These are phyloP conservation scores for Cancer borealis DNA, from an alignment of 2,888 invertebrate genomes.

Conservation along the genomic window DNA sequence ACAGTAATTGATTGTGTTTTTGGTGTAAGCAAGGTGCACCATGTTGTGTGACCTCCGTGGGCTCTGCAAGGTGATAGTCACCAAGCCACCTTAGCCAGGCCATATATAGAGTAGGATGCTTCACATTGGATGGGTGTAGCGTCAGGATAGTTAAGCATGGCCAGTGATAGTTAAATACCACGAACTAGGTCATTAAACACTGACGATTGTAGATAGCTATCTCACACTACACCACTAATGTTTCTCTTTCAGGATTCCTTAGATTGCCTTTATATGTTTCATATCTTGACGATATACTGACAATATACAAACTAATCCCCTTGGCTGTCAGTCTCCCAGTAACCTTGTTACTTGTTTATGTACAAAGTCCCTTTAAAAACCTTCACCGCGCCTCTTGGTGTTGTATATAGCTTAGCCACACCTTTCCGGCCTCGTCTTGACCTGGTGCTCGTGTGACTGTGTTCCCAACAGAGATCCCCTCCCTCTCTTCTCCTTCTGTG, in stretches of 20 bases:
- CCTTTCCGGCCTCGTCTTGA: slow-evolving; percentile 22
- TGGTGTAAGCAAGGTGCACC: neutral
- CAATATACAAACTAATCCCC: slow-evolving; percentile 45
- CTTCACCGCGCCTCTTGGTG: neutral
- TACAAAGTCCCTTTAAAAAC: slow-evolving; percentile 19
- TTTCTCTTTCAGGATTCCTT: slow-evolving; percentile 34
- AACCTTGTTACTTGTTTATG: slow-evolving; percentile 23
- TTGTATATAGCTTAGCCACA: slow-evolving; percentile 12
- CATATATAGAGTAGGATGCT: slow-evolving; percentile 25
- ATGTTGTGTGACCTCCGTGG: neutral
- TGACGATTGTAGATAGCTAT: slow-evolving; percentile 14
- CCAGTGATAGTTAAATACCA: neutral
- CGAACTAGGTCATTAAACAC: slow-evolving; percentile 13
- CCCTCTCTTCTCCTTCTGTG: slow-evolving; percentile 62
- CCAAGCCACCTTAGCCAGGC: neutral
- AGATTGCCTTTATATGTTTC: slow-evolving; percentile 13
- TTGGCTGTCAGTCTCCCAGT: slow-evolving; percentile 14
- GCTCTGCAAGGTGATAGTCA: neutral
- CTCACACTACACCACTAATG: neutral
- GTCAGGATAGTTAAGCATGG: slow-evolving; percentile 30
- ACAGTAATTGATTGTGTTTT: neutral
- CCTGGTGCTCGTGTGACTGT: slow-evolving; percentile 64
- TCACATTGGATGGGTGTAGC: slow-evolving; percentile 34
- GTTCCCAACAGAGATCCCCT: slow-evolving; percentile 63
- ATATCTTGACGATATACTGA: slow-evolving; percentile 36